phyloP scores from a whole-genome alignment of 2,888 invertebrate species.

The Leistus spinibarbis region DNA sequence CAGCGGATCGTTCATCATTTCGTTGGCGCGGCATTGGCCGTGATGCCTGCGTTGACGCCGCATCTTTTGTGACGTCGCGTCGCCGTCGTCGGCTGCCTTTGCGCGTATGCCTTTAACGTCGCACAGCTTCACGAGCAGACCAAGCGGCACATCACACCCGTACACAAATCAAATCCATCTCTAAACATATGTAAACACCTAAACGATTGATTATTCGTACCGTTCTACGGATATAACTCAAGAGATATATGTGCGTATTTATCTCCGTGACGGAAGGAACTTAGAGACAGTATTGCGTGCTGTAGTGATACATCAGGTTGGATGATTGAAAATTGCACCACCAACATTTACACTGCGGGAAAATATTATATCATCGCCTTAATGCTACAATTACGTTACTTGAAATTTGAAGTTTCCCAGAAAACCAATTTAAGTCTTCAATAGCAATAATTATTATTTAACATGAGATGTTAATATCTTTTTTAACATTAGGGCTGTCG shows the following conservation, averaged over 20 bases:
- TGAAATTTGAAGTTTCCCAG: no score
- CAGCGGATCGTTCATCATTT: slow-evolving; percentile 47
- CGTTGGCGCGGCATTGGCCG: not conserved
- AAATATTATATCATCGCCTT: not conserved
- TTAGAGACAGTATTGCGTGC: not conserved
- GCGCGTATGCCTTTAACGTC: not conserved
- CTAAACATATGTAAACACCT: not conserved
- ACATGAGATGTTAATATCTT: no score
- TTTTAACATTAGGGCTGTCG: no score
- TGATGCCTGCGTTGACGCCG: not conserved
- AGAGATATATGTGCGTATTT: not conserved
- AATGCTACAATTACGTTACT: no score
- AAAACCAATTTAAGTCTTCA: no score
- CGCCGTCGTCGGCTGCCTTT: not conserved
- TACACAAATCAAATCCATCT: not conserved
- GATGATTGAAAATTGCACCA: no score
- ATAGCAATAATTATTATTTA: no score
- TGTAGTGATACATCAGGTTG: no score
- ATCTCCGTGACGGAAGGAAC: not conserved
- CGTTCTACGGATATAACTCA: no score
- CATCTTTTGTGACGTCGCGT: not conserved
- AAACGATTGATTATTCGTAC: not conserved
- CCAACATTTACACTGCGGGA: not conserved
- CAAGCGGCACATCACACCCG: not conserved
- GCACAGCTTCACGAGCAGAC: not conserved